A percentile compares a stretch with the other conserved stretches of the same genome.
Conservation (phyloP, 2,888 invertebrate species). For the Drepanosiphum platanoidis region DNA sequence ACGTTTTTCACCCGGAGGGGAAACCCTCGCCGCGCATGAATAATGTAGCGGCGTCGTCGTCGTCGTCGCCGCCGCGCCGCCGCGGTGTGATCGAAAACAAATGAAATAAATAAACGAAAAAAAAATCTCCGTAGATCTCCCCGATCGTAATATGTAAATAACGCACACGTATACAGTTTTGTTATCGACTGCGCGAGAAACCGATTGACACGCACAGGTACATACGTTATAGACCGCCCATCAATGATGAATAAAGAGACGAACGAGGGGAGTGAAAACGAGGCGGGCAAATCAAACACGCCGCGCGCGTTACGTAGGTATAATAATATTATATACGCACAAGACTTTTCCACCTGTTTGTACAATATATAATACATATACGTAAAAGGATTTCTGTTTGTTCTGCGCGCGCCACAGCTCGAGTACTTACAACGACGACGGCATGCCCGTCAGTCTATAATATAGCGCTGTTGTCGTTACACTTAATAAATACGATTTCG, state of each 20-base stretch:
- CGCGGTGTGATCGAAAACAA: slow-evolving; percentile 22
- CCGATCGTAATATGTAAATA: slow-evolving; percentile 17
- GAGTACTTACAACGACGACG: background rate
- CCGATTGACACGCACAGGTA: slow-evolving; percentile 15
- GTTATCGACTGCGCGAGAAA: slow-evolving; percentile 25
- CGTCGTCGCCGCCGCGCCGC: too few species aligned
- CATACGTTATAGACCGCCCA: background rate
- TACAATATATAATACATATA: background rate
- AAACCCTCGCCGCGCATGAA: slow-evolving; percentile 2
- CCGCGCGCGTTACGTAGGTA: slow-evolving; percentile 7
- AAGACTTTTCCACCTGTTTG: slow-evolving; percentile 1
- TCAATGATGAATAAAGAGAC: background rate
- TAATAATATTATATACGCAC: too few species aligned
- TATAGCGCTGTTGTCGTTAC: background rate
- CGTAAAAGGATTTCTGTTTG: background rate
- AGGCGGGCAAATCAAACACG: background rate
- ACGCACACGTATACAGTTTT: background rate
- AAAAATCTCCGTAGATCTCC: slow-evolving; percentile 33
- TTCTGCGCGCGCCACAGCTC: background rate
- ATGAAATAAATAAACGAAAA: slow-evolving; percentile 17
- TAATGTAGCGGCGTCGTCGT: slow-evolving; percentile 25
- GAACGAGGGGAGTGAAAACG: background rate
- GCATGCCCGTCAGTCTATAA: too few species aligned
- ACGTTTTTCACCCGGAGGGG: slow-evolving; percentile 32
- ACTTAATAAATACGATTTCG: background rate